phyloP scores from a whole-genome alignment of 2,797 vertebrate species.

The Leptatherina wallacei region DNA sequence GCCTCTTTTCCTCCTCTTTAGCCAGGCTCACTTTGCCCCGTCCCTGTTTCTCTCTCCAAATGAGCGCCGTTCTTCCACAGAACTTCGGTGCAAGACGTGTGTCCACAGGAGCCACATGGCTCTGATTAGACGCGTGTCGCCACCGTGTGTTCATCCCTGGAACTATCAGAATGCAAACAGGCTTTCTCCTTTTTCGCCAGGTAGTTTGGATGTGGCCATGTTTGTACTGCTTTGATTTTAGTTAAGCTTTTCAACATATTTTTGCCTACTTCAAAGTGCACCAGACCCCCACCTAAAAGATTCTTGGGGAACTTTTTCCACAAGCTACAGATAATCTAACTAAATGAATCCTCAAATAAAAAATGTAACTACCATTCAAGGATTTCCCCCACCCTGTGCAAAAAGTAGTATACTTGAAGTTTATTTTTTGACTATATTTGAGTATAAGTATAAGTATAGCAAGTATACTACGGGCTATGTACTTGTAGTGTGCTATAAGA shows the following conservation, averaged over 20 bases:
- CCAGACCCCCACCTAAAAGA: too few species aligned
- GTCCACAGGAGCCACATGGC: slow-evolving; percentile 72
- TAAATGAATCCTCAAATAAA: background rate
- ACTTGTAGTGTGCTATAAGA: too few species aligned
- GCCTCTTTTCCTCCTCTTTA: slow-evolving; percentile 47
- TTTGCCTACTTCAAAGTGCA: too few species aligned
- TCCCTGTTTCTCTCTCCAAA: slow-evolving; percentile 52
- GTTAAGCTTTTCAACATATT: background rate
- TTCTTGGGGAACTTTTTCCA: background rate
- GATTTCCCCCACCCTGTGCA: too few species aligned
- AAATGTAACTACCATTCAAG: background rate
- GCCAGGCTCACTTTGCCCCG: slow-evolving; percentile 59
- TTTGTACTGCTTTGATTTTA: background rate
- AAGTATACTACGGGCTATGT: too few species aligned
- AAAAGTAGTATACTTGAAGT: too few species aligned
- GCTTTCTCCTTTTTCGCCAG: background rate
- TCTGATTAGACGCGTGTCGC: slow-evolving; percentile 70
- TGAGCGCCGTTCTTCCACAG: slow-evolving; percentile 61
- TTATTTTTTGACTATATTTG: too few species aligned
- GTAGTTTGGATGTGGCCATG: background rate
- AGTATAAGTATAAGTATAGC: too few species aligned
- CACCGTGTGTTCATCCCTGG: slow-evolving; percentile 66
- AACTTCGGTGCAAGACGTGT: slow-evolving; percentile 44
- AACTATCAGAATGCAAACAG: slow-evolving; percentile 8
- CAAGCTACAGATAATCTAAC: background rate